Evolutionary conservation across 2,113 vertebrate genomes (phyloP).

Genomic region (Oreocharis arfaki): DNA sequence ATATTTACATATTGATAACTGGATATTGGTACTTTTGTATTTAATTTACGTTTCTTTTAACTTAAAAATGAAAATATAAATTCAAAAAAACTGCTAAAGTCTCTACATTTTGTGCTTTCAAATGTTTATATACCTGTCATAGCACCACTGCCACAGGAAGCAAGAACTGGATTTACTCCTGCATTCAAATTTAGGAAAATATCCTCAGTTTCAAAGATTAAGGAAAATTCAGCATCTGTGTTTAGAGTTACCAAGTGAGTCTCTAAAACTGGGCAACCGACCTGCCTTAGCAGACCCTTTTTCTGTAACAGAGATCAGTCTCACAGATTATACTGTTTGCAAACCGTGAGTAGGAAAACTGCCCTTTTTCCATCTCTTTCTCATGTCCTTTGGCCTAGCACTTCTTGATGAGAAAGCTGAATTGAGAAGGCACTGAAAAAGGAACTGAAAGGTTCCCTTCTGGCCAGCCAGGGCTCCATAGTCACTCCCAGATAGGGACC

Average conservation of each 20-base stretch:
- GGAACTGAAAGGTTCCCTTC: background rate
- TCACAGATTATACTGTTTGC: background rate
- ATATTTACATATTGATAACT: too few relatives aligned
- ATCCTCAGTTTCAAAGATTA: background rate
- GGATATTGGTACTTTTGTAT: background rate
- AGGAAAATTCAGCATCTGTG: background rate
- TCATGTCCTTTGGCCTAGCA: background rate
- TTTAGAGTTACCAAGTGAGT: background rate
- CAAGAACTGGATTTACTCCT: background rate
- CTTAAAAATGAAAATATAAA: background rate
- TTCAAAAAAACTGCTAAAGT: fast-evolving
- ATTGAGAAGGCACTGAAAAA: background rate
- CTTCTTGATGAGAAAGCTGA: background rate
- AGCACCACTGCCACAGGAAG: background rate
- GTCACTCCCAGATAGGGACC: background rate
- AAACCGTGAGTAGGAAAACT: background rate
- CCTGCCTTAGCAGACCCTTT: background rate
- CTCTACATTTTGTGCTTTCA: background rate
- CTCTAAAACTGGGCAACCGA: background rate
- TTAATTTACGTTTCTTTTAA: background rate
- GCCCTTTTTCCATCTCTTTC: background rate
- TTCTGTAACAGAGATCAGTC: background rate
- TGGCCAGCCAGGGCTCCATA: background rate
- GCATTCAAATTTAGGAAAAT: background rate
- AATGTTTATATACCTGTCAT: background rate